Percentiles rank a stretch among this genome's conserved stretches.
These are phyloP conservation scores for Seladonia tumulorum DNA, from an alignment of 2,888 invertebrate genomes.

Conservation along the genomic window DNA sequence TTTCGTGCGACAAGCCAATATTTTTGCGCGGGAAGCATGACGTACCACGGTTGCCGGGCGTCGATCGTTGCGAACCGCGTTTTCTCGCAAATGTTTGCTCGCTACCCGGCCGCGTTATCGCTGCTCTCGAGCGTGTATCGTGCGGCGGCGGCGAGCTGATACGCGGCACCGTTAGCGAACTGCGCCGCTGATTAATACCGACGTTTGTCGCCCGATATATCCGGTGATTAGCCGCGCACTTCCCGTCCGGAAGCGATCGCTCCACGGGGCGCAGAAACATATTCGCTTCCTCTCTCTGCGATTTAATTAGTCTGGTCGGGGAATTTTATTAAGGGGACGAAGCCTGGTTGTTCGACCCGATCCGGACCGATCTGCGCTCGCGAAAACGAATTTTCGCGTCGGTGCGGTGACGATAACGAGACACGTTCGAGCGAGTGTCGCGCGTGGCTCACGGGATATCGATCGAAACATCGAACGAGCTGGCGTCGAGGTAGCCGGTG, in stretches of 20 bases:
- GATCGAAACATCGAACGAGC: neutral
- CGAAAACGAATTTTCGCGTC: neutral
- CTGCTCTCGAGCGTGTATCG: constrained; percentile 8
- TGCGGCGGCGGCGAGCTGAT: constrained; percentile 25
- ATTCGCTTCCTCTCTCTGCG: constrained; percentile 11
- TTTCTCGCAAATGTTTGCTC: constrained; percentile 3
- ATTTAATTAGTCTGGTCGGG: constrained; percentile 13
- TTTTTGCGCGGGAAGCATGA: neutral
- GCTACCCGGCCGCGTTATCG: constrained; percentile 28
- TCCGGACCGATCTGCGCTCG: neutral
- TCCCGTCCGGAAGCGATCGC: constrained; percentile 35
- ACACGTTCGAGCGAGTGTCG: neutral
- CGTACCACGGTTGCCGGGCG: neutral
- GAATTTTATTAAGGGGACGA: constrained; percentile 3
- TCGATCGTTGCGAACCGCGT: constrained; percentile 52
- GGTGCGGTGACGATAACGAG: neutral
- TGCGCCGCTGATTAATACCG: constrained; percentile 49
- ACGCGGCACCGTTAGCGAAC: constrained; percentile 37
- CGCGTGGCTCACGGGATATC: neutral
- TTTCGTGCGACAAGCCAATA: neutral
- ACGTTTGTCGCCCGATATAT: constrained; percentile 54
- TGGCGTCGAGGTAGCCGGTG: neutral
- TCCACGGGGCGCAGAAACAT: constrained; percentile 7
- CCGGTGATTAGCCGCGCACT: constrained; percentile 46
- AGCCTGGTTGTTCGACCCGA: neutral